These are phyloP conservation scores for Cheumatopsyche charites DNA, from an alignment of 1,140 invertebrate species.

Conservation along the genomic window DNA sequence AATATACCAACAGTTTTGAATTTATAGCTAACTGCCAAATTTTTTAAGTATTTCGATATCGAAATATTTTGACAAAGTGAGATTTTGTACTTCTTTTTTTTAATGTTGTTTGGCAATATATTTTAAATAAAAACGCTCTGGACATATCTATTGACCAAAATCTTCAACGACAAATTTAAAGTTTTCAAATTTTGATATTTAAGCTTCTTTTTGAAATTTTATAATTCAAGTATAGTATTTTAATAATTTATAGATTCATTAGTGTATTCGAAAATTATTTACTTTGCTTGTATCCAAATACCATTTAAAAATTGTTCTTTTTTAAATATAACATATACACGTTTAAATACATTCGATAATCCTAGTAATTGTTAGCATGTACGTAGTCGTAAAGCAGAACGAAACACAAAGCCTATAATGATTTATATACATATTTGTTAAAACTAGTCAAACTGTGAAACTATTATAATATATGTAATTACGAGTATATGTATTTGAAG, in stretches of 20 bases:
- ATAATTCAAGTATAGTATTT: not conserved
- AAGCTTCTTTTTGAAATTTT: not conserved
- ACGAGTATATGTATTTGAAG: too few relatives aligned
- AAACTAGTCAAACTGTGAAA: too few relatives aligned
- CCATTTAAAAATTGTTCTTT: too few relatives aligned
- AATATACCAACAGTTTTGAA: not conserved
- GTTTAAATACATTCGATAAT: not conserved
- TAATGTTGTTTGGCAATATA: not conserved
- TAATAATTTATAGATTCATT: too few relatives aligned
- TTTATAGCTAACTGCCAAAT: conserved; percentile 1
- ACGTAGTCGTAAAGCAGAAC: conserved; percentile 4
- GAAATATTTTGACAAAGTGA: not conserved
- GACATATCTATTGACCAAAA: conserved; percentile 14
- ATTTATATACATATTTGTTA: not conserved
- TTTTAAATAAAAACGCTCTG: not conserved
- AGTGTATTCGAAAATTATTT: too few relatives aligned
- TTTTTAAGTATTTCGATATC: not conserved
- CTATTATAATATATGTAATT: too few relatives aligned
- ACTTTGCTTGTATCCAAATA: too few relatives aligned
- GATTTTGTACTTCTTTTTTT: conserved; percentile 3
- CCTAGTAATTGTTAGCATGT: not conserved
- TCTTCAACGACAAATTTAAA: too few relatives aligned
- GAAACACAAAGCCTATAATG: not conserved
- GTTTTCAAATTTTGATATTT: conserved; percentile 13
- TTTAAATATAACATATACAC: too few relatives aligned